Evolutionary conservation across 2,888 invertebrate species (phyloP), one percentile per base, ranked within the genome.

Genomic region (Masnerella sp.): DNA sequence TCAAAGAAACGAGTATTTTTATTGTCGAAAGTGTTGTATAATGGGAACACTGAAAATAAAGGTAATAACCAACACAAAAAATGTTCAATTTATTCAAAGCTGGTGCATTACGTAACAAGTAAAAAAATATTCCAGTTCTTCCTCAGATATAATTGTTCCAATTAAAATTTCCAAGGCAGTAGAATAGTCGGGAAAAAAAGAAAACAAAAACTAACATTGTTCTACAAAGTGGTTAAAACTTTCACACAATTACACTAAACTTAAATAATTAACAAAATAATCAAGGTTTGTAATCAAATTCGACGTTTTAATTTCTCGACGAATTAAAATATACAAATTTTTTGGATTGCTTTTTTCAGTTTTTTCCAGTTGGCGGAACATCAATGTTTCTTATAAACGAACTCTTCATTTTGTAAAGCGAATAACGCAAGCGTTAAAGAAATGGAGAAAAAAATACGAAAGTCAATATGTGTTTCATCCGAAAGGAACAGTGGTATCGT

Each of bases 401-500:
- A 18, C 18, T 2, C 7, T 18, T 1, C 28, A 17, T 52, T 52
- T 25, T 25, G 28, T 42, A n/a, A 32, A 17, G 12, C 7, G 25
- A 40, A 52, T 12, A 2, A 34, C 14, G 14, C 11, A 11, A 14
- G 7, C 17, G 38, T 34, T 25, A 5, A 52, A 38, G 25, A 34
- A 18, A 32, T 15, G 20, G n/a, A 11, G 7, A 56, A n/a, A 64
- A 58, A 64, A 64, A 58, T 64, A 59, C 59, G 51, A 71, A 71
- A 65, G 67, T 49, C 61, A 49, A 72, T 49, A 65, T 56, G 32
- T 67, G 61, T 67, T 72, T 61, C 61, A 72, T 72, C 67, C 62
- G 67, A 72, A 67, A 72, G 72, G 72, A 72, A 72, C 72, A 72
- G 72, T 72, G 54, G 71, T 75, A 62, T 64, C 68, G 65, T 54